Base-by-base conservation (phyloP, 2,113 vertebrate species). In the Epinephelus cyanopodus region DNA sequence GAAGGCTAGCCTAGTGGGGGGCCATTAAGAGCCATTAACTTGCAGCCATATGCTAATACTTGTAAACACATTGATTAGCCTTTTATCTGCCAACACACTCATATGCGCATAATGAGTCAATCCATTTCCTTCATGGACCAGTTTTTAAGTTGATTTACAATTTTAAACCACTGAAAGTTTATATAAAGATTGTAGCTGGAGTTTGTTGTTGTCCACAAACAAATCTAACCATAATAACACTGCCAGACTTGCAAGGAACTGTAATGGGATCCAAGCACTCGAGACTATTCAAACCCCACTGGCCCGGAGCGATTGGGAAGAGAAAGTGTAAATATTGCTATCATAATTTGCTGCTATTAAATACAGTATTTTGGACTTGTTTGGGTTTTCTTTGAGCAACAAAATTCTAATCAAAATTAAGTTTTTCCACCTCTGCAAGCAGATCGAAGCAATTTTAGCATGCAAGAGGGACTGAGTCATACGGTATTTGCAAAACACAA, bases 41-140 rank as follows among this genome's bases (percentile, higher is more conserved):
- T 7, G 25, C 54, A 66, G 62, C 74, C 58, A 71, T 84, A 82
- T 80, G 77, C 29, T 76, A 73, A 88, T 85, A 61, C 47, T 58
- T 56, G 76, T 75, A 78, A 82, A 83, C 80, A 84, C 64, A 86
- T 76, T 67, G 81, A 89, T 90, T 80, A 74, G 78, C 63, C 23
- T 47, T 68, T 77, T 84, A 81, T 84, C 77, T 72, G 54, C 27
- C 64, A 63, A n/a, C 72, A 23, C 60, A 23, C 77, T 79, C 58
- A 72, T 52, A 75, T 45, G 13, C 29, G 17, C 13, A 23, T 4
- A 1, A 77, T 61, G 18, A 69, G 2, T 63, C 39, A 71, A 77
- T 69, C 18, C 19, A 9, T 2, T 29, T 23, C 54, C 42, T 42
- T 76, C 18, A 48, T 29, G 11, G 37, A 42, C 10, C 39, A 37